phyloP scores from a whole-genome alignment of 2,113 vertebrate species.

The Mionectes macconnelli region DNA sequence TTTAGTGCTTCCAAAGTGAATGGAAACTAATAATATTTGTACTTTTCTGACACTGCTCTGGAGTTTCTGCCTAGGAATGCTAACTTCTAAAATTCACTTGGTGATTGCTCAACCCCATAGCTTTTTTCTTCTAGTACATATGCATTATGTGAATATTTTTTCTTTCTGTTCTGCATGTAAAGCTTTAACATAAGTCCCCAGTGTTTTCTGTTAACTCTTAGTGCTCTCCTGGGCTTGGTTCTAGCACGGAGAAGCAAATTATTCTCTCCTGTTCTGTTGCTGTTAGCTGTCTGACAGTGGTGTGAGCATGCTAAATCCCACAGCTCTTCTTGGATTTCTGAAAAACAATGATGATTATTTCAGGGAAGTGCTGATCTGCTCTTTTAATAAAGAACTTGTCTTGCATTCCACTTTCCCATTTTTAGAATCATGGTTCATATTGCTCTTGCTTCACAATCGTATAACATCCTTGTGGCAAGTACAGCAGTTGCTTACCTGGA shows the following conservation, averaged over 20 bases:
- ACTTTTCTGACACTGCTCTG: not conserved
- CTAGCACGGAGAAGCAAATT: not conserved
- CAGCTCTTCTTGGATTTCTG: not conserved
- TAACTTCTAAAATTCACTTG: not conserved
- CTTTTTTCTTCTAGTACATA: not conserved
- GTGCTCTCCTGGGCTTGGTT: not conserved
- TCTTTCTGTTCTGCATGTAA: not conserved
- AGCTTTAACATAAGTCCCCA: not conserved
- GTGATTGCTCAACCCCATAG: not conserved
- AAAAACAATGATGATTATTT: constrained; percentile 42
- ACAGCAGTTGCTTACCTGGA: constrained; percentile 72
- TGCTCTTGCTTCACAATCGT: constrained; percentile 44
- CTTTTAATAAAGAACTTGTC: constrained; percentile 22
- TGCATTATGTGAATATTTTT: not conserved
- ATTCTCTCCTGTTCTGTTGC: not conserved
- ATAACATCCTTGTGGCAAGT: constrained; percentile 49
- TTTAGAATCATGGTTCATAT: constrained; percentile 37
- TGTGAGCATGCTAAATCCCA: not conserved
- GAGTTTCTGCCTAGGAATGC: not conserved
- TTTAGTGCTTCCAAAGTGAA: not conserved
- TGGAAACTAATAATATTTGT: not conserved
- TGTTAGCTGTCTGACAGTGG: not conserved
- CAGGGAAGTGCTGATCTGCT: constrained; percentile 1
- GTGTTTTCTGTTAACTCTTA: not conserved
- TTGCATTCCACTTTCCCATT: constrained; percentile 12